Conservation (phyloP, 2,113 vertebrate genomes). For the Chloroceryle aenea region DNA sequence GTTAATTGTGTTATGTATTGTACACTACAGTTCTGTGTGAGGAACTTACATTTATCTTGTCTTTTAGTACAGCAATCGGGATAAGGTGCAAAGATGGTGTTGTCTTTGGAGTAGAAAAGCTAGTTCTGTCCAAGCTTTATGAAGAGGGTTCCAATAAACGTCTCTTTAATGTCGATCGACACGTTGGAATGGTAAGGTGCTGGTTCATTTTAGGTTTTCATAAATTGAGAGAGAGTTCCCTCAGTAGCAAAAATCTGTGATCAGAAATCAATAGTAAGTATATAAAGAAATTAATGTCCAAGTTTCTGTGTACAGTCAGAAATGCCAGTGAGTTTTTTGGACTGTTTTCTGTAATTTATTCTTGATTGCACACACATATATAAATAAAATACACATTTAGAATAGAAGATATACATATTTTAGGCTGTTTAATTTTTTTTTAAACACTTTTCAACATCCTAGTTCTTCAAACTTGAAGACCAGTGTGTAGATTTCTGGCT, state of each 20-base stretch:
- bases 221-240: rapidly evolving
- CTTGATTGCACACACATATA: background rate
- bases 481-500: background rate
- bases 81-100: slow-evolving; percentile 97
- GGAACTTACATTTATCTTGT: background rate
- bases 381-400: background rate
- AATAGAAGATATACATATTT: background rate
- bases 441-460: background rate
- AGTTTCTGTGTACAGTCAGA: background rate
- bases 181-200: slow-evolving; percentile 93
- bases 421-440: background rate
- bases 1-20: background rate
- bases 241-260: background rate
- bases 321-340: background rate
- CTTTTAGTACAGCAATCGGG: slow-evolving; percentile 91
- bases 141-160: slow-evolving; percentile 97
- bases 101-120: slow-evolving; percentile 97
- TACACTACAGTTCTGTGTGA: background rate
- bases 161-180: slow-evolving; percentile 96
- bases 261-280: background rate
- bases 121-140: slow-evolving; percentile 98
- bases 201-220: background rate
- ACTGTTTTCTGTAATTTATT: background rate
- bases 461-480: background rate
- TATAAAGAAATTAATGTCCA: background rate